Evolutionary conservation across 2,113 vertebrate species (phyloP).

Genomic region (Gadus chalcogrammus): DNA sequence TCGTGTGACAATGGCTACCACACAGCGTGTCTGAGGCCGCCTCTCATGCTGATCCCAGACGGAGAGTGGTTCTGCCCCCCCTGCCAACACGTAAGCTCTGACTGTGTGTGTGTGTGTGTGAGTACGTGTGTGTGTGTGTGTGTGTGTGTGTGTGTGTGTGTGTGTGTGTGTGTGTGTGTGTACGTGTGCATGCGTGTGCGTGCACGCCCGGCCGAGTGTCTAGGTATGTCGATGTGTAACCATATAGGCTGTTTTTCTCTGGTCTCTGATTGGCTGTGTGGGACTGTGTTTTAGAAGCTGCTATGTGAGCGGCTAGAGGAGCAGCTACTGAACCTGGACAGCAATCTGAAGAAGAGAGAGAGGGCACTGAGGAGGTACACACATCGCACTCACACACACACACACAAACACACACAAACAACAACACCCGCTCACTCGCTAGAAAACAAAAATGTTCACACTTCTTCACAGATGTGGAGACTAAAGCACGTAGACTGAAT

Average conservation of each 20-base stretch:
- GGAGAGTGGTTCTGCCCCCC: conserved; percentile 98
- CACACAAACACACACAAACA: not conserved
- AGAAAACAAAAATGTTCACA: too few species aligned
- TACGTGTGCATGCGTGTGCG: not conserved
- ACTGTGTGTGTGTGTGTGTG: not conserved
- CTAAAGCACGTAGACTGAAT: too few species aligned
- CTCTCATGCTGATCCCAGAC: conserved; percentile 94
- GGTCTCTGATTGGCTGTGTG: not conserved
- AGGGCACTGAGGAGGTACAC: conserved; percentile 89
- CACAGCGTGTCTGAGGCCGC: conserved; percentile 93
- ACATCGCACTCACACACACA: conserved; percentile 12
- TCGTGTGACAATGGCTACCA: conserved; percentile 94
- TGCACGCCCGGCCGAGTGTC: too few species aligned
- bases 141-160: too few species aligned
- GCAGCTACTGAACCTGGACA: conserved; percentile 90
- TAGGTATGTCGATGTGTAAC: too few species aligned
- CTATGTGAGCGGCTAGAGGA: conserved; percentile 95
- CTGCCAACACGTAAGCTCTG: conserved; percentile 87
- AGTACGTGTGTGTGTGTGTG: not conserved
- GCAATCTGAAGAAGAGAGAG: conserved; percentile 93
- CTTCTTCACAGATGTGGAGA: too few species aligned
- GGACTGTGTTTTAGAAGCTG: conserved; percentile 78
- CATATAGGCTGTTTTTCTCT: not conserved
- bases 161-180: not conserved
- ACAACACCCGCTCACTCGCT: too few species aligned